Evolutionary conservation across 2,888 invertebrate genomes (phyloP).

Genomic region (Argynnis bischoffii): DNA sequence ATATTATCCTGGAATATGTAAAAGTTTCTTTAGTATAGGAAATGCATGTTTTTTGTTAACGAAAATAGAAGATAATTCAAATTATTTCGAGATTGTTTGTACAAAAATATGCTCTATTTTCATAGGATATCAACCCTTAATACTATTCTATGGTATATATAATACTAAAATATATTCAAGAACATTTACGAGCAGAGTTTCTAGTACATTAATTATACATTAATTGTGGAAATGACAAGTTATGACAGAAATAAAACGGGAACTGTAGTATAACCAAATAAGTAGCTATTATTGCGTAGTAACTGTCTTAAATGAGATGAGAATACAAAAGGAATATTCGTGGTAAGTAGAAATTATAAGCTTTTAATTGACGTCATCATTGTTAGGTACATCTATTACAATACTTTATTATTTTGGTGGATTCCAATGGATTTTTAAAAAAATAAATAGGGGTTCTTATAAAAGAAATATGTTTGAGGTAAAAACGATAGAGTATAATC

Average conservation of each 20-base stretch:
- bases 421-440: too few relatives aligned
- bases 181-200: slow-evolving; percentile 34
- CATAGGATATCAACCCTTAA: not conserved
- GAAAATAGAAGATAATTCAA: not conserved
- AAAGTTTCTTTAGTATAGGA: too few relatives aligned
- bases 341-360: not conserved
- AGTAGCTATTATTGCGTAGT: not conserved
- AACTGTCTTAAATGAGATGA: not conserved
- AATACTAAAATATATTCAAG: slow-evolving; percentile 7
- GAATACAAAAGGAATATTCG: not conserved
- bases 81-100: not conserved
- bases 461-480: too few relatives aligned
- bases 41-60: too few relatives aligned
- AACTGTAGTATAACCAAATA: slow-evolving; percentile 9
- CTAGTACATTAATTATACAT: slow-evolving; percentile 37
- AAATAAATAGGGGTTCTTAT: too few relatives aligned
- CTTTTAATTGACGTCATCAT: not conserved
- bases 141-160: slow-evolving; percentile 8
- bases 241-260: slow-evolving; percentile 35
- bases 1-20: not conserved
- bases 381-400: too few relatives aligned
- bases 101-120: not conserved
- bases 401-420: too few relatives aligned
- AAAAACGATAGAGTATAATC: too few relatives aligned
- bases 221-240: slow-evolving; percentile 34